phyloP scores from a whole-genome alignment of 1,140 invertebrate genomes.

The Rhyzopertha dominica region DNA sequence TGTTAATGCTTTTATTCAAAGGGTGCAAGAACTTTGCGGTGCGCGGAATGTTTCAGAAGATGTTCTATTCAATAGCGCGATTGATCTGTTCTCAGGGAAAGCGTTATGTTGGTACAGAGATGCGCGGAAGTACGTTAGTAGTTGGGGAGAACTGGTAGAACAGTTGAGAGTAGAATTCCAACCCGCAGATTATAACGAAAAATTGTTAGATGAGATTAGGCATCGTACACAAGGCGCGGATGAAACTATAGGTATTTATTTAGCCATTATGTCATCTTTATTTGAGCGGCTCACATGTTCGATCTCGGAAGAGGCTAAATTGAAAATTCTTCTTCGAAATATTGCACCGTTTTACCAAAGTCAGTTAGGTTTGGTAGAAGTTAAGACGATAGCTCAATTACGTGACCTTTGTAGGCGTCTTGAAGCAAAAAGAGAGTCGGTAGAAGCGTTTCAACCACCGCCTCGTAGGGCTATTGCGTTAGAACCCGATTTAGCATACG shows the following conservation, averaged over 20 bases:
- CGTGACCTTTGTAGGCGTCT: not conserved
- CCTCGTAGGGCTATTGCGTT: not conserved
- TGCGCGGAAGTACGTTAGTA: not conserved
- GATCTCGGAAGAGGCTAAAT: too few relatives aligned
- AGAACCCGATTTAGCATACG: slow-evolving; percentile 4
- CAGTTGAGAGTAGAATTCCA: slow-evolving; percentile 13
- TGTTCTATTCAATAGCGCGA: slow-evolving; percentile 2
- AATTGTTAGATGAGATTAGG: slow-evolving; percentile 16
- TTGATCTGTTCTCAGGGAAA: slow-evolving; percentile 9
- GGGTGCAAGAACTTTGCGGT: slow-evolving; percentile 8
- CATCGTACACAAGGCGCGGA: slow-evolving; percentile 6
- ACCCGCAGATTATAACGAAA: slow-evolving; percentile 11
- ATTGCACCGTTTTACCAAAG: slow-evolving; percentile 10
- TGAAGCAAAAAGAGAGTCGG: not conserved
- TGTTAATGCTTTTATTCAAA: slow-evolving; percentile 12
- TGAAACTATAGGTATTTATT: slow-evolving; percentile 9
- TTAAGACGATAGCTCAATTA: not conserved
- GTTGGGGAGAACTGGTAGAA: slow-evolving; percentile 6
- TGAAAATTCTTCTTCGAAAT: too few relatives aligned
- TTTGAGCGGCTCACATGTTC: too few relatives aligned
- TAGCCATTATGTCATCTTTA: slow-evolving; percentile 2
- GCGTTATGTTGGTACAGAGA: slow-evolving; percentile 4
- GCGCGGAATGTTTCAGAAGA: slow-evolving; percentile 3
- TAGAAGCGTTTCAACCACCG: not conserved
- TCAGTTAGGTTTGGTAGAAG: slow-evolving; percentile 6